Evolutionary conservation across 2,797 vertebrate species (phyloP), one percentile per base, ranked within the genome.

Genomic region (Taenioides sp.): DNA sequence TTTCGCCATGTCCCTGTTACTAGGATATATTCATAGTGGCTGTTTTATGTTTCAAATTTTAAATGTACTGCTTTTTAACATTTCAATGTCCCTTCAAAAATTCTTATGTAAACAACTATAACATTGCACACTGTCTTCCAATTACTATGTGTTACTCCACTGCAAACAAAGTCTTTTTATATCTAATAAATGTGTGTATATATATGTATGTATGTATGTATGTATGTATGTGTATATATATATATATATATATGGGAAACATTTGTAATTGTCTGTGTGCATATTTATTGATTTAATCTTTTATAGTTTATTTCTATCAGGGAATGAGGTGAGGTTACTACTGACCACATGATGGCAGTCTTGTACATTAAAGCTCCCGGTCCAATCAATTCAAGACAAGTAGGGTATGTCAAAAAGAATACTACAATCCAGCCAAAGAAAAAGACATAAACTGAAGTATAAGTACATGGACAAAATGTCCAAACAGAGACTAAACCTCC

Each of bases 171-270:
- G 34, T 37, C 83, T 71, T 43, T 77, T 87, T 85, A 71, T 87
- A 91, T 91, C 92, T 91, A 92, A 93, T 91, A 91, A 92, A 92
- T 67, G 43, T 84, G 25, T 27, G 25, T 27, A 27, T 27, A 27
- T 27, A 78, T 88, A 79, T 88, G 79, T 87, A 71, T 65, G 40
- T n/a, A n/a, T n/a, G n/a, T n/a, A 92, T 67, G 43, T 84, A 2
- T 27, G 25, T 27, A 27, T 27, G 2, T 27, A n/a, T n/a, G n/a
- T n/a, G n/a, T n/a, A n/a, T n/a, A n/a, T n/a, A n/a, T n/a, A n/a
- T 27, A 27, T 27, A 27, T 27, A 78, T 88, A 79, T 88, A 80
- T 87, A 71, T 65, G 40, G 17, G 80, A 89, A 78, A 84, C 63
- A 17, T 65, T 47, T 69, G 2, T n/a, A 34, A 34, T 10, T 37